A percentile compares a stretch with the other conserved stretches of the same genome.
phyloP scores from a whole-genome alignment of 2,113 vertebrate species.

The Perca flavescens region DNA sequence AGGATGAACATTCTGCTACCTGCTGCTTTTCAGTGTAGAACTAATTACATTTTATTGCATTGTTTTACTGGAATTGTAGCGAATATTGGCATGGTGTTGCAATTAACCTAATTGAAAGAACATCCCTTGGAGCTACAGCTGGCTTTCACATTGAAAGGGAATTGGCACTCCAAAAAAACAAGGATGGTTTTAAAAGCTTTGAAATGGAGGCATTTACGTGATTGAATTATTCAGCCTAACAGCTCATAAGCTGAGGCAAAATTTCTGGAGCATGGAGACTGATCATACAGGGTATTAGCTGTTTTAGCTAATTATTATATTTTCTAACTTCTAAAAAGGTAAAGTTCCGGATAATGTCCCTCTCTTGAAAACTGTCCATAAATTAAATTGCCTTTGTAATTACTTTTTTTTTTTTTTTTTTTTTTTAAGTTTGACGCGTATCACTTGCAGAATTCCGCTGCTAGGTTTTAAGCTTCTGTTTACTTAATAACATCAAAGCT shows the following conservation, averaged over 20 bases:
- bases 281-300: conserved; percentile 12
- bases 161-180: conserved; percentile 19
- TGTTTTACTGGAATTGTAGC: conserved; percentile 52
- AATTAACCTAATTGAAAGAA: conserved; percentile 64
- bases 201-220: conserved; percentile 61
- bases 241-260: conserved; percentile 12
- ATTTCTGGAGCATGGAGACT: conserved; percentile 24
- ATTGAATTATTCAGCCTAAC: conserved; percentile 53
- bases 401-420: not conserved
- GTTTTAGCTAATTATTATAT: not conserved
- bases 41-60: conserved; percentile 68
- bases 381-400: not conserved
- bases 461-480: not conserved
- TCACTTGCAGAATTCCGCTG: not conserved
- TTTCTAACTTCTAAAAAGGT: not conserved
- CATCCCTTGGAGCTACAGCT: conserved; percentile 52
- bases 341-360: not conserved
- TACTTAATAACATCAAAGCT: not conserved
- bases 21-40: conserved; percentile 53
- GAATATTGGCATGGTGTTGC: conserved; percentile 40
- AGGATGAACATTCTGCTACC: conserved; percentile 39
- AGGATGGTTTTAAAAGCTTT: conserved; percentile 50
- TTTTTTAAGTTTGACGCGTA: not conserved
- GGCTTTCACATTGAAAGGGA: conserved; percentile 39
- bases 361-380: not conserved